Conservation (phyloP, 2,113 vertebrate species). For the Hyaena hyaena region DNA sequence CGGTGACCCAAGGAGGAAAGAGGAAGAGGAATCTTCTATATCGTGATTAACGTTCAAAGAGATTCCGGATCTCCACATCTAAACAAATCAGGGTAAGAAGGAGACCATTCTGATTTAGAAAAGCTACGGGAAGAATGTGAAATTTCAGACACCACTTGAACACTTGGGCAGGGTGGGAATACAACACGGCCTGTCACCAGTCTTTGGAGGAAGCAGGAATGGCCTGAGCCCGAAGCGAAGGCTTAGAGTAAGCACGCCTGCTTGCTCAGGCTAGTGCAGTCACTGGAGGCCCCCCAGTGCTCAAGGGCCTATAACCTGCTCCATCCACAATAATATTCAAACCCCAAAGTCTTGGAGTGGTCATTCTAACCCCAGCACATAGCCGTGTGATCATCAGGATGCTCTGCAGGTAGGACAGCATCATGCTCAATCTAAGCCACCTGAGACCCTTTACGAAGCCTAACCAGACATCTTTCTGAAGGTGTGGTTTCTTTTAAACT, state of each 20-base stretch:
- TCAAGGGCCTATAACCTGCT: neutral
- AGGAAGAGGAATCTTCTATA: neutral
- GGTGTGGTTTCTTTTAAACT: slow-evolving; percentile 17
- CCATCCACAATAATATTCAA: neutral
- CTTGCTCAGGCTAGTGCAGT: neutral
- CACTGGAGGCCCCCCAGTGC: neutral
- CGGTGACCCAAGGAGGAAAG: neutral
- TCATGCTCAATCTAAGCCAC: neutral
- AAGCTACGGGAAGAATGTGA: neutral
- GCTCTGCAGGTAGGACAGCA: neutral
- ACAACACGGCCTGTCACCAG: neutral
- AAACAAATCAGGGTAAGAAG: neutral
- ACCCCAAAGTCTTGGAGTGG: neutral
- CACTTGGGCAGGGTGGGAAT: neutral
- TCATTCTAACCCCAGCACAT: neutral
- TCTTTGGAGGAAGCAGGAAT: neutral
- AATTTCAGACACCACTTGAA: neutral
- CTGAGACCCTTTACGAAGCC: neutral
- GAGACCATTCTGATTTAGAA: neutral
- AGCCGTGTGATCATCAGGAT: neutral
- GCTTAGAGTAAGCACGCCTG: fast-evolving
- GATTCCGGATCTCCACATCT: neutral
- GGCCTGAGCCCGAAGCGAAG: neutral
- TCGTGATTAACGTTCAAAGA: neutral
- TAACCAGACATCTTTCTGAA: neutral